Base-by-base conservation (phyloP, 2,113 vertebrate genomes). In the Aramus guarauna region DNA sequence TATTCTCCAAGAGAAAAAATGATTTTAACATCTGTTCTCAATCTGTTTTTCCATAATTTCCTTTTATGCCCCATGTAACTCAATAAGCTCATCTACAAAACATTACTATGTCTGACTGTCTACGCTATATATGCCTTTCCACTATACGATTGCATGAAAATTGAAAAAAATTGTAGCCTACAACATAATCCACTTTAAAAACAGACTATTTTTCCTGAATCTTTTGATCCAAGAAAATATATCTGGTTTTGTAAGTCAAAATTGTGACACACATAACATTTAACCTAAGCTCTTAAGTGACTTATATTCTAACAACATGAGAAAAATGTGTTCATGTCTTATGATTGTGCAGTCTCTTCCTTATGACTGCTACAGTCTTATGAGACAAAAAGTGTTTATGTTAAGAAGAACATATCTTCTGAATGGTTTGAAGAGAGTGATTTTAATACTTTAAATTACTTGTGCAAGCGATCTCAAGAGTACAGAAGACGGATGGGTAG, bases 21-120 rank as follows among this genome's bases (percentile, higher is more conserved):
- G 3, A 75, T 79, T 90, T 75, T 41, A 67, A 87, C 83, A 95
- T 91, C 90, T 95, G 80, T 80, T 97, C 76, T 83, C 80, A 88
- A 52, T 72, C 45, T 94, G 67, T 4, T 91, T 81, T 77, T 50
- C 36, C 73, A 41, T 78, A 30, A 80, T 94, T 96, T 97, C 39
- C 62, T 88, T 90, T 92, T 94, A 92, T 88, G 66, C 26, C 71
- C 60, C 64, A 94, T 82, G 68, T 85, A 95, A 68, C 56, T 85
- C 64, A 95, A 94, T 92, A 92, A 81, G 24, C 26, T 88, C 17
- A 95, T 85, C 84, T 83, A 69, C 32, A 77, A 94, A 91, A 87
- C 43, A 87, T 89, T 86, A 76, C 22, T 45, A 26, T 58, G 29
- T n/a, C 45, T 60, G 9, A 41, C 37, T 92, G 55, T 62, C 62